Base-by-base conservation (phyloP, 2,888 invertebrate species). In the Leptinotarsa juncta region DNA sequence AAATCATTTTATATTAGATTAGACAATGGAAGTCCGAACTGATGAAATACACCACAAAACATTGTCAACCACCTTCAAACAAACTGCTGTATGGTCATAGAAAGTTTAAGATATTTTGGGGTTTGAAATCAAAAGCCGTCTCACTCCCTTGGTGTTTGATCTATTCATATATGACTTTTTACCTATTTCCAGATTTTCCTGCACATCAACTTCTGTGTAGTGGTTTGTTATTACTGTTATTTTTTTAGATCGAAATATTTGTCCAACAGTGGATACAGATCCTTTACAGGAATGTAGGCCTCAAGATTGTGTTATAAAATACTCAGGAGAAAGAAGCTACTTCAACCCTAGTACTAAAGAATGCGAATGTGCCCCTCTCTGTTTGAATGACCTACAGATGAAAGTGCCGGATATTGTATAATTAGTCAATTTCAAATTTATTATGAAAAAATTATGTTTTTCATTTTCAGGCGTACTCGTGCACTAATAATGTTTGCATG, bases 241-340 rank as follows among this genome's bases (percentile, higher is more conserved):
- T 51, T 51, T 77, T 74, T n/a, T 42, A 73, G 78, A 73, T 10
- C 67, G 66, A 60, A 60, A 66, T 23, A 42, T 68, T 65, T 89
- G 89, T 73, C 67, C 81, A 5, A 85, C 86, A 4, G 76, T 83
- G 78, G 91, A 91, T 84, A 84, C 88, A 81, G 88, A 91, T 74
- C 89, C 89, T 18, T 83, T 89, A 14, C 84, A 86, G 26, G 87
- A 88, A 55, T 91, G 91, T 79, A 85, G 84, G n/a, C 90, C 90
- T 0, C 87, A 89, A 0, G 88, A 90, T 79, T 91, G 91, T 79
- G 88, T 89, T 73, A 88, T 89, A 77, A 91, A 91, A 76, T 91
- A 91, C 83, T 88, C 90, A 68, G 91, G 90, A 1, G 84, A 84
- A 69, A 87, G 88, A 53, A 90, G 88, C 82, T 91, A 86, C 79